A percentile compares a stretch with the other conserved stretches of the same genome.
phyloP scores from a whole-genome alignment of 1,140 invertebrate genomes.

The Melitaea cinxia region DNA sequence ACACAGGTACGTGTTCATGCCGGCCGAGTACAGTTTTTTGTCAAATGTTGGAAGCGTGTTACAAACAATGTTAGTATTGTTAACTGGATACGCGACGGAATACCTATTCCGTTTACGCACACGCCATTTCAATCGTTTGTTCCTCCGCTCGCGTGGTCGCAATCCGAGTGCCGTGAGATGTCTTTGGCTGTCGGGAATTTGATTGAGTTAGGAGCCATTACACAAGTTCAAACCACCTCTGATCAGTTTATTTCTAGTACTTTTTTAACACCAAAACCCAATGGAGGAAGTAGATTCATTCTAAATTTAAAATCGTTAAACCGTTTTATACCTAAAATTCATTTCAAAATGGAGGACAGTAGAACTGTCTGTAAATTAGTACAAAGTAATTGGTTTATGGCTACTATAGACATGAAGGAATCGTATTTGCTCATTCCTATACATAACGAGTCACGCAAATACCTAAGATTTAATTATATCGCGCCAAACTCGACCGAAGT shows the following conservation, averaged over 20 bases:
- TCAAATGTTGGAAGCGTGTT: slow-evolving; percentile 12
- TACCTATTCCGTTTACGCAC: slow-evolving; percentile 3
- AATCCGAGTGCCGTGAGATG: too few relatives aligned
- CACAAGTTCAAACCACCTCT: neutral
- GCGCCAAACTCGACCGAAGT: too few relatives aligned
- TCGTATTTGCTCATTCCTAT: slow-evolving; percentile 32
- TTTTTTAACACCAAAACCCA: slow-evolving; percentile 38
- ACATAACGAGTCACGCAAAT: neutral
- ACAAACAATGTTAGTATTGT: slow-evolving; percentile 2
- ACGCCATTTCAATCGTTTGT: neutral
- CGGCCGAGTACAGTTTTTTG: slow-evolving; percentile 15
- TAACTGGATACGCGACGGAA: slow-evolving; percentile 8
- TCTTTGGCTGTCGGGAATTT: neutral
- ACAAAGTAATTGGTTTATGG: neutral
- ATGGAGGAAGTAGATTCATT: slow-evolving; percentile 38
- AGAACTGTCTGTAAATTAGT: slow-evolving; percentile 36
- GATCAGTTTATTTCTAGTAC: slow-evolving; percentile 19
- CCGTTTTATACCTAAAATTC: slow-evolving; percentile 29
- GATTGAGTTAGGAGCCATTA: slow-evolving; percentile 19
- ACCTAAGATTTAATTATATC: neutral
- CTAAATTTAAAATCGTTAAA: slow-evolving; percentile 41
- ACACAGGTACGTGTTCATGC: slow-evolving; percentile 18
- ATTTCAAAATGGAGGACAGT: slow-evolving; percentile 48
- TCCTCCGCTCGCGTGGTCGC: too few relatives aligned
- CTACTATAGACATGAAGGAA: slow-evolving; percentile 39